A percentile compares a stretch with the other conserved stretches of the same genome.
Evolutionary conservation across 2,797 vertebrate genomes (phyloP).

Genomic region (Tokudaia muenninki): DNA sequence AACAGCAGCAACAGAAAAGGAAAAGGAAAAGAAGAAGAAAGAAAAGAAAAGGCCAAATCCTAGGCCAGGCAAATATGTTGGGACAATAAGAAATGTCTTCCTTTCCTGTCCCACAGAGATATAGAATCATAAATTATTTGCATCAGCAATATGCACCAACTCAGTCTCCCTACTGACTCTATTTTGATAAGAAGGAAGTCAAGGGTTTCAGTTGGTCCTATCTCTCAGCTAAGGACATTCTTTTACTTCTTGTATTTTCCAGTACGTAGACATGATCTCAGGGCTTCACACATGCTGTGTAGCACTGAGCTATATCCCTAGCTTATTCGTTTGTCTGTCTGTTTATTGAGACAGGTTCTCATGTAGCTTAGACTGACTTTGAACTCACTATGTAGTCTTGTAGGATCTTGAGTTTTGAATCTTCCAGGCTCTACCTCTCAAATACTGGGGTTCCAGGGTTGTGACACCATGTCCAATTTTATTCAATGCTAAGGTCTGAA

Average conservation of each 20-base stretch:
- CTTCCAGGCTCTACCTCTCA: not conserved
- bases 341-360: not conserved
- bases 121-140: not conserved
- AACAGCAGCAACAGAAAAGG: not conserved
- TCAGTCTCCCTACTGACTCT: not conserved
- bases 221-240: conserved; percentile 10
- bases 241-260: conserved; percentile 74
- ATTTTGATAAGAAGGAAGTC: conserved; percentile 14
- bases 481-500: not conserved
- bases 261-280: not conserved
- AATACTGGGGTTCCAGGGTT: not conserved
- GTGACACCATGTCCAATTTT: not conserved
- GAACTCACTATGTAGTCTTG: not conserved
- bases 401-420: not conserved
- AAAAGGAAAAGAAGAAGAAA: not conserved
- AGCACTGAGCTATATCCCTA: not conserved
- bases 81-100: not conserved
- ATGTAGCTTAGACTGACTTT: not conserved
- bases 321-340: not conserved
- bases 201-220: not conserved
- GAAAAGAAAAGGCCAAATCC: not conserved
- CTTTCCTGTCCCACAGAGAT: not conserved
- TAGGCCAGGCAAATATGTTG: not conserved
- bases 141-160: not conserved
- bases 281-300: not conserved